Evolutionary conservation across 2,888 invertebrate species (phyloP).

Genomic region (Clunio marinus): DNA sequence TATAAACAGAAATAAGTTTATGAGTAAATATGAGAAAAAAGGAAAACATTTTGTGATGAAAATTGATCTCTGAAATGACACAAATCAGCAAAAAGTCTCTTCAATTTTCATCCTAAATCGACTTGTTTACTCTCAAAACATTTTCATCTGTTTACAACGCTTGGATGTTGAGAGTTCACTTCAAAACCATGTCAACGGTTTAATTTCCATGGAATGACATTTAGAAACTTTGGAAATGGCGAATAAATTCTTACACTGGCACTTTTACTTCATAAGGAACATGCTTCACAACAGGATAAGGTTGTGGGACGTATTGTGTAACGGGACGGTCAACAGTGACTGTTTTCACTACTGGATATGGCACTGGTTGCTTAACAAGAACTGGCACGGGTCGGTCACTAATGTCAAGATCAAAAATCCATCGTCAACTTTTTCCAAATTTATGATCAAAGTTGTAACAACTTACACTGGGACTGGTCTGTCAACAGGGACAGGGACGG

Average conservation of each 20-base stretch:
- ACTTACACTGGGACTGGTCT: constrained; percentile 17
- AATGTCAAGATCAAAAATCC: neutral
- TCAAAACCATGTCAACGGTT: too few species aligned
- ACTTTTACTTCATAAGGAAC: neutral
- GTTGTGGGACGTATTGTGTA: constrained; percentile 20
- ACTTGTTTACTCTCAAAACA: too few species aligned
- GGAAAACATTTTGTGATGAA: too few species aligned
- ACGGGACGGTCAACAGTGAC: constrained; percentile 9
- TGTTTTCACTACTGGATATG: neutral
- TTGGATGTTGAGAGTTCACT: too few species aligned
- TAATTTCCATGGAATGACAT: too few species aligned
- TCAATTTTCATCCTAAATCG: too few species aligned
- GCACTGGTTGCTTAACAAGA: too few species aligned
- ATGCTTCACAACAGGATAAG: constrained; percentile 11
- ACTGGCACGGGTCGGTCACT: constrained; percentile 8
- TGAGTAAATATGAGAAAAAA: too few species aligned
- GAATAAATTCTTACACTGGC: constrained; percentile 4
- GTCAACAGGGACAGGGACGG: constrained; percentile 10
- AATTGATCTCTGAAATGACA: too few species aligned
- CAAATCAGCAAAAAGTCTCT: too few species aligned
- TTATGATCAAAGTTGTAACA: neutral
- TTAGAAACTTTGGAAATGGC: neutral
- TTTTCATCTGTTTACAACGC: too few species aligned
- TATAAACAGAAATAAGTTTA: too few species aligned
- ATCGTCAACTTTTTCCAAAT: neutral